A percentile compares a stretch with the other conserved stretches of the same genome.
Evolutionary conservation across 2,113 vertebrate genomes (phyloP).

Genomic region (Podilymbus podiceps): DNA sequence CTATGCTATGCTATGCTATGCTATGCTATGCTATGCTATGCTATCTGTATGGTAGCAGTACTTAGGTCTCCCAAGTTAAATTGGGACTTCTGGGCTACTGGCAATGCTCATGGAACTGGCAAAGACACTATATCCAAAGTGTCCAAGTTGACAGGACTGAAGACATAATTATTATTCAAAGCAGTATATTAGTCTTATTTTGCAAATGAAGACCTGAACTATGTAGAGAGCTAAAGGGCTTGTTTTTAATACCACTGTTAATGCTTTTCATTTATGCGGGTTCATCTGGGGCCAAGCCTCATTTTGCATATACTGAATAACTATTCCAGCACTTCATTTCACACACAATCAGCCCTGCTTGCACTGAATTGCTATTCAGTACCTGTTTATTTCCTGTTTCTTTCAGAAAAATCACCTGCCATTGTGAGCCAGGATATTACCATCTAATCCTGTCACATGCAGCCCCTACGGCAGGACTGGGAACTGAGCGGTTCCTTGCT

Average conservation of each 20-base stretch:
- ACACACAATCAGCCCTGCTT: background rate
- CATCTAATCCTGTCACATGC: background rate
- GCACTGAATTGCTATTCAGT: background rate
- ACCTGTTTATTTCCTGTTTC: slow-evolving; percentile 8
- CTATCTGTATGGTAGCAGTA: background rate
- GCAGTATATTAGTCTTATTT: background rate
- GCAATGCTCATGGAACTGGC: background rate
- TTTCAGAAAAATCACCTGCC: background rate
- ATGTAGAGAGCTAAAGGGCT: background rate
- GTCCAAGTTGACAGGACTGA: background rate
- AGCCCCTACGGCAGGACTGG: background rate
- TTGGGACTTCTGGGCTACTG: fast-evolving
- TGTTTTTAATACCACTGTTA: background rate
- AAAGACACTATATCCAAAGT: background rate
- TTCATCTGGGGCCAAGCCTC: background rate
- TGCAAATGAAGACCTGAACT: background rate
- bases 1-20: too few relatives aligned
- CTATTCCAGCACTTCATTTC: background rate
- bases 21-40: too few relatives aligned
- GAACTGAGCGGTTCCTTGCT: background rate
- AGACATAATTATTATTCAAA: background rate
- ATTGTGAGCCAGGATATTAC: background rate
- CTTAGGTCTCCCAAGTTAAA: background rate
- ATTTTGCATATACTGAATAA: background rate
- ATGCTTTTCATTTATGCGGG: background rate